Evolutionary conservation across 2,888 invertebrate species (phyloP).

Genomic region (Elegia similella): DNA sequence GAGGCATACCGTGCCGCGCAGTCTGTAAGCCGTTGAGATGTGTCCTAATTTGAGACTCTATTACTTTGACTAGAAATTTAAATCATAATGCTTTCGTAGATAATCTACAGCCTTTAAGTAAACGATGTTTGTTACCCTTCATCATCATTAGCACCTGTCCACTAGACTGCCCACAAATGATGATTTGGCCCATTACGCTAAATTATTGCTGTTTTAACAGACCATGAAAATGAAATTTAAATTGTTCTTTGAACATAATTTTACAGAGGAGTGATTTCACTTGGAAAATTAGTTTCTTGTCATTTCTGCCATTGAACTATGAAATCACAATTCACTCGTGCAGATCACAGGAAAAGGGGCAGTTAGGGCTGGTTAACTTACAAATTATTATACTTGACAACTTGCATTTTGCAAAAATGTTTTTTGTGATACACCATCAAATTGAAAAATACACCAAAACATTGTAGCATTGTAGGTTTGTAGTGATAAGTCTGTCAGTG

Average conservation of each 20-base stretch:
- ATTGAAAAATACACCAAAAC: too few species aligned
- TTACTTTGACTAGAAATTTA: background rate
- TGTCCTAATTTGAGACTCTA: too few species aligned
- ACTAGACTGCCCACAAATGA: slow-evolving; percentile 1
- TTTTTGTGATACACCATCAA: too few species aligned
- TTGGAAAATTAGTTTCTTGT: background rate
- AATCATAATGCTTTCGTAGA: background rate
- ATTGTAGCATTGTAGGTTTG: too few species aligned
- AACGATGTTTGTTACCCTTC: background rate
- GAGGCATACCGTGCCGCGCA: too few species aligned
- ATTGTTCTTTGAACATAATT: background rate
- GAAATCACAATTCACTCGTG: too few species aligned
- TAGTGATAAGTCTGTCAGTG: too few species aligned
- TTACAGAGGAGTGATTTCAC: background rate
- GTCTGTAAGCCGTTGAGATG: too few species aligned
- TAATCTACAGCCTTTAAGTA: background rate
- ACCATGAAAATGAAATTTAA: background rate
- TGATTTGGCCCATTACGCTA: slow-evolving; percentile 5
- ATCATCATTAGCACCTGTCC: slow-evolving; percentile 5
- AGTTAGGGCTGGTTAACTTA: too few species aligned
- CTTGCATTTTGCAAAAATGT: too few species aligned
- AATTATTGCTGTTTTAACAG: background rate
- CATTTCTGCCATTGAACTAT: background rate
- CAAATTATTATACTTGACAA: too few species aligned
- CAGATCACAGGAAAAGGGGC: too few species aligned